Evolutionary conservation across 2,888 invertebrate species (phyloP), one percentile per base, ranked within the genome.

Genomic region (Hymenopus coronatus): DNA sequence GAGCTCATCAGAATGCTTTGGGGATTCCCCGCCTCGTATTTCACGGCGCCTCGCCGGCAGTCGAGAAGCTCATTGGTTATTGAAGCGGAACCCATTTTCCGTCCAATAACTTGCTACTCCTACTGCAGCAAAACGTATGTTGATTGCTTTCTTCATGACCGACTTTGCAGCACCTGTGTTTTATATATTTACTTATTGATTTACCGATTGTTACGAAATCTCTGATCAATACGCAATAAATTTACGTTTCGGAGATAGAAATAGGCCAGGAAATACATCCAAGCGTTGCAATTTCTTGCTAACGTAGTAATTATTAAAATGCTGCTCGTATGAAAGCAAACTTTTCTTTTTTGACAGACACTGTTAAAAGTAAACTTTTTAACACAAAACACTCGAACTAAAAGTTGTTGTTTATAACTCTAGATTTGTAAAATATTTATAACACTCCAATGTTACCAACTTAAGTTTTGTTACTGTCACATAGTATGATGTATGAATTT

Each of bases 71-170:
- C 85, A 85, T 85, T 85, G 85, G 46, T 85, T 85, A 46, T 85
- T 85, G 85, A 85, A 27, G 85, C 9, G 85, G 46, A 46, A 54
- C 27, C 83, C 46, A 85, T 85, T 85, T 46, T 85, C 85, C 85
- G 85, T 85, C 85, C 85, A 85, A 85, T 85, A 85, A 85, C 85
- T 85, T 30, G 54, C 27, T 40, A 54, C 46, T 85, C 83, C 6
- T 14, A 27, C 83, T 70, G 54, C 54, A 70, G 54, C 54, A 70
- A 70, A 70, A 70, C 54, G 54, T 70, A 70, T 70, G 54, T 70
- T 70, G 54, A 70, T 70, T 70, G 54, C 54, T 70, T 70, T 70
- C 54, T 70, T 70, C 54, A 70, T 70, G 54, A 70, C 25, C 54
- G 54, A 70, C 20, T 70, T 25, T 70, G 54, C 54, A 70, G 54